Base-by-base conservation (phyloP, 2,888 invertebrate species). In the Hypomecis atomaria region DNA sequence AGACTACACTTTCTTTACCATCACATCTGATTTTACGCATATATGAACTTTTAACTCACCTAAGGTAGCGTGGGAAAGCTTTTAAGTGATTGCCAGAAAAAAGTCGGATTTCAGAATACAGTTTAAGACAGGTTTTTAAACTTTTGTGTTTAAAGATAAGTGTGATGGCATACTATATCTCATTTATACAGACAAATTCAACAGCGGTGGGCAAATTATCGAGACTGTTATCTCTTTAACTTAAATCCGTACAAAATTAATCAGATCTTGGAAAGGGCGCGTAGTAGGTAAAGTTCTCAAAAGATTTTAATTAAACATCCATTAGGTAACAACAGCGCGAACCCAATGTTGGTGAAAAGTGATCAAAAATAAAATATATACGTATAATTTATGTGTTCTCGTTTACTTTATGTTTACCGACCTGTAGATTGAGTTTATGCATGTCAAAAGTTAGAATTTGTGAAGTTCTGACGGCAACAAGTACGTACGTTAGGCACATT, bases 401-500 rank as follows among this genome's bases (percentile, higher is more conserved):
- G 36, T 34, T 47, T 47, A 23, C 36, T 49, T 13, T 2, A 48
- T 36, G 50, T 59, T 50, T 59, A 52, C 44, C 10, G 60, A 72
- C 65, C 64, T 71, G 70, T 66, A 67, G 68, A 65, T 66, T 69
- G 59, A 69, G 66, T 61, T 66, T 61, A 59, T 61, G 60, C 60
- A 64, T 65, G 65, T 62, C 70, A 59, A 78, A 73, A 75, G 71
- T 72, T 72, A 69, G 69, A 71, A 76, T 75, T 75, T 65, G 67
- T 69, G 37, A 81, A 79, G 77, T 81, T 80, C 71, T 78, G 77
- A 81, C 76, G 75, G 77, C 76, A 79, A 78, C 78, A 77, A 82
- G 82, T 78, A 83, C 40, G 6, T 52, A 52, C 50, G 23, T 23
- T 47, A 62, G 68, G 67, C 43, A 71, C 61, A 66, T 53, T 48